These are phyloP conservation scores for Cheilosia vulpina DNA, from an alignment of 2,888 invertebrate genomes.

Conservation along the genomic window DNA sequence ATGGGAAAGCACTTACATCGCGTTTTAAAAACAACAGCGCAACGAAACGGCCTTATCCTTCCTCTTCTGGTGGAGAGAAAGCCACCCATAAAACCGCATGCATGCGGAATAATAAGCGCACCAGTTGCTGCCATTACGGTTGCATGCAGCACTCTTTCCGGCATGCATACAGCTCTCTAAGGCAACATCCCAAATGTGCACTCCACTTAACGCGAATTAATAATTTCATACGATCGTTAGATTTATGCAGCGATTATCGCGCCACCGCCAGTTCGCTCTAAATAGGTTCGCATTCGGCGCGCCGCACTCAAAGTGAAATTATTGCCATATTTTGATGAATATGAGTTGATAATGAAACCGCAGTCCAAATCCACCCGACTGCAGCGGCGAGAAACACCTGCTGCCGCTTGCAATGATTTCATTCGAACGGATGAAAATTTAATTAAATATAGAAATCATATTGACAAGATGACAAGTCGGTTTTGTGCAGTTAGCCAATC, in stretches of 20 bases:
- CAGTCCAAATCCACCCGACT: neutral
- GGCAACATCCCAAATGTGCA: constrained; percentile 20
- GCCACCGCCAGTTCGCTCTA: constrained; percentile 26
- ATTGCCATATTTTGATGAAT: constrained; percentile 45
- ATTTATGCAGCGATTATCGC: constrained; percentile 48
- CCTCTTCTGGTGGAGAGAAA: constrained; percentile 38
- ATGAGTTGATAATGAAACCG: constrained; percentile 37
- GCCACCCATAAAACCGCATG: constrained; percentile 40
- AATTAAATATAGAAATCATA: constrained; percentile 56
- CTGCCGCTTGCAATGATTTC: neutral
- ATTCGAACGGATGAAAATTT: constrained; percentile 22
- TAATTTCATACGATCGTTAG: constrained; percentile 54
- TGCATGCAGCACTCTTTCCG: constrained; percentile 47
- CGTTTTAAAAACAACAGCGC: neutral
- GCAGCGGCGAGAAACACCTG: constrained; percentile 16
- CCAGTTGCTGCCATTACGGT: constrained; percentile 35
- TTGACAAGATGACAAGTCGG: constrained; percentile 42
- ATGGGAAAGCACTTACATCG: neutral
- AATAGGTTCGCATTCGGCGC: constrained; percentile 29
- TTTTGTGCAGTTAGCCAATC: constrained; percentile 4
- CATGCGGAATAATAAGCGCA: constrained; percentile 45
- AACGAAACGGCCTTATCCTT: constrained; percentile 1
- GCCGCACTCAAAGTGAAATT: constrained; percentile 21
- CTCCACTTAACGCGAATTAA: constrained; percentile 50
- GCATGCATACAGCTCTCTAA: constrained; percentile 22